phyloP scores from a whole-genome alignment of 2,797 vertebrate genomes.

The Varecia variegata region DNA sequence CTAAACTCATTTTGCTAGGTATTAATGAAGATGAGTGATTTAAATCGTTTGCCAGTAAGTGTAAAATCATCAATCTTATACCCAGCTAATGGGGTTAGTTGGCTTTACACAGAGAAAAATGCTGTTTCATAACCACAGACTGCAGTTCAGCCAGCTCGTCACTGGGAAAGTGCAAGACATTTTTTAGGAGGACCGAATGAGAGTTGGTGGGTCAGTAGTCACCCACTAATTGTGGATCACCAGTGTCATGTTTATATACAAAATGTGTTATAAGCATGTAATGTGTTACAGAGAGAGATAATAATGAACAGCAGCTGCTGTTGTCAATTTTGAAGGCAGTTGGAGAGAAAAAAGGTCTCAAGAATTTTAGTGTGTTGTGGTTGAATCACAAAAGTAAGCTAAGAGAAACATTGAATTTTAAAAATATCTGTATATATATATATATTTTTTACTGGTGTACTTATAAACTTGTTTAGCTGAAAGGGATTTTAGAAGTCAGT shows the following conservation, averaged over 20 bases:
- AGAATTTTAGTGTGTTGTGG: constrained; percentile 15
- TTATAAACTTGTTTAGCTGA: background rate
- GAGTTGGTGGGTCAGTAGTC: constrained; percentile 50
- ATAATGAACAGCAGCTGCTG: constrained; percentile 18
- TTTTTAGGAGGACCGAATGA: constrained; percentile 48
- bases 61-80: background rate
- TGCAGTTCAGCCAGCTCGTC: constrained; percentile 6
- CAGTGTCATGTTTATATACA: constrained; percentile 57
- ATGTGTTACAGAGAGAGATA: background rate
- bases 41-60: background rate
- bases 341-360: background rate
- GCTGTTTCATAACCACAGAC: constrained; percentile 68
- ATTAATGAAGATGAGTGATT: constrained; percentile 39
- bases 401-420: background rate
- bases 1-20: background rate
- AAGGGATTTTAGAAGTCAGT: constrained; percentile 34
- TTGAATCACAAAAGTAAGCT: constrained; percentile 17
- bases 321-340: constrained; percentile 13
- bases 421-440: background rate
- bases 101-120: constrained; percentile 48
- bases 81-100: background rate
- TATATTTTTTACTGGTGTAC: constrained; percentile 7
- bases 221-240: constrained; percentile 60
- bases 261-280: constrained; percentile 18
- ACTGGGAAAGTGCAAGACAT: constrained; percentile 7